Conservation (phyloP, 2,113 vertebrate genomes). For the Galemys pyrenaicus region DNA sequence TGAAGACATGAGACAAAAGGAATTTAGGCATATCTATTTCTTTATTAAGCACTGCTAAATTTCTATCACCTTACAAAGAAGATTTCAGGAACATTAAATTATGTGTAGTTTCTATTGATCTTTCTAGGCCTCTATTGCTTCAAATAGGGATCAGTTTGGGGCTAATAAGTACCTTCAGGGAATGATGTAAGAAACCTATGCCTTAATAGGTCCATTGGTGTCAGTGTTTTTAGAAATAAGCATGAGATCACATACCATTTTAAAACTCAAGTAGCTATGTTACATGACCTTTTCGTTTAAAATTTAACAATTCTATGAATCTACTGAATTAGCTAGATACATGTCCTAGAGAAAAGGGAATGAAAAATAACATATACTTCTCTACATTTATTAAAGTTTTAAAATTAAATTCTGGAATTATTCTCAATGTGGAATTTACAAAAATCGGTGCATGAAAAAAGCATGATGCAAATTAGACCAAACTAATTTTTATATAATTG, state of each 20-base stretch:
- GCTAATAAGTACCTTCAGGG: not conserved
- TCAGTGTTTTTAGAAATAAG: not conserved
- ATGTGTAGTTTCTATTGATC: not conserved
- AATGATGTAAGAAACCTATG: not conserved
- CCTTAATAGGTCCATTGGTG: not conserved
- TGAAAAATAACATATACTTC: not conserved
- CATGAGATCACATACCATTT: not conserved
- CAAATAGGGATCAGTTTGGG: not conserved
- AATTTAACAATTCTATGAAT: not conserved
- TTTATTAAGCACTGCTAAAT: not conserved
- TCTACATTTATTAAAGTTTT: constrained; percentile 5
- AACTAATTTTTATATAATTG: not conserved
- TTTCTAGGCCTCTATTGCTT: not conserved
- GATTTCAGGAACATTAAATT: constrained; percentile 24
- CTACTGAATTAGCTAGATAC: not conserved
- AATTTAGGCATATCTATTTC: not conserved
- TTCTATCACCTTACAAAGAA: not conserved
- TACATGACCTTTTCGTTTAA: not conserved
- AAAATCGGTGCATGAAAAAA: not conserved
- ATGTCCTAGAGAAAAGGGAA: not conserved
- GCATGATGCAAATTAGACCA: not conserved
- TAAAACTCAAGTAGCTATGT: not conserved
- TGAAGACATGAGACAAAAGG: not conserved
- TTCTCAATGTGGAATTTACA: not conserved
- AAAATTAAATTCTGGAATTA: not conserved